Percentiles rank a stretch among this genome's conserved stretches.
Conservation (phyloP, 1,140 invertebrate species). For the Protaetia brevitarsis region DNA sequence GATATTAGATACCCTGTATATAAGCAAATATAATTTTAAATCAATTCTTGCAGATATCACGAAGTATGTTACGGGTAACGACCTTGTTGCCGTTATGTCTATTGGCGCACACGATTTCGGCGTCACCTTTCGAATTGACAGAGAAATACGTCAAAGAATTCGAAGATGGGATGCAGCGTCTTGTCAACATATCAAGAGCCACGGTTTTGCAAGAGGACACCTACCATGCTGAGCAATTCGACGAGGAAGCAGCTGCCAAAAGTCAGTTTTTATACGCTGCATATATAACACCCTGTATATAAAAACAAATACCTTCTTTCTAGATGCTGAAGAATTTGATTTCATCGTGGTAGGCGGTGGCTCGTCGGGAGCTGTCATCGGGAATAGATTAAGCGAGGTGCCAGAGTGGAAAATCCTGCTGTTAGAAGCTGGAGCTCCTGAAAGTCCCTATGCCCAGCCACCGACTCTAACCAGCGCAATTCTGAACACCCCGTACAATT, state of each 20-base stretch:
- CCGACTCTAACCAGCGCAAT: constrained; percentile 66
- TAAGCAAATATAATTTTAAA: not conserved
- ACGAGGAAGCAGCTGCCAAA: constrained; percentile 24
- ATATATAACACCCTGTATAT: too few species aligned
- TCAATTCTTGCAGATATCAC: not conserved
- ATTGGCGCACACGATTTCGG: not conserved
- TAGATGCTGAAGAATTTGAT: constrained; percentile 41
- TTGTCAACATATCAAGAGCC: constrained; percentile 28
- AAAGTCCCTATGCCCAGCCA: constrained; percentile 69
- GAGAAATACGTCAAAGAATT: constrained; percentile 34
- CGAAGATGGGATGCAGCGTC: constrained; percentile 29
- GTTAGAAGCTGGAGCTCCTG: constrained; percentile 65
- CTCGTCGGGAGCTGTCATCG: constrained; percentile 57
- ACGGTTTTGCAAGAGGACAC: constrained; percentile 23
- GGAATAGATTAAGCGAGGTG: constrained; percentile 70
- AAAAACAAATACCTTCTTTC: constrained; percentile 16
- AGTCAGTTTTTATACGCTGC: constrained; percentile 10
- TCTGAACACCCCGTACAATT: constrained; percentile 70
- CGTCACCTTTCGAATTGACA: constrained; percentile 35
- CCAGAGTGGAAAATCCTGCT: constrained; percentile 66
- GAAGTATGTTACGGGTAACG: not conserved
- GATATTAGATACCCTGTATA: not conserved
- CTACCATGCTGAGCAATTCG: constrained; percentile 11
- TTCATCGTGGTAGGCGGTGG: constrained; percentile 46
- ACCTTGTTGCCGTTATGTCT: not conserved